phyloP scores from a whole-genome alignment of 2,888 invertebrate species.

The Ecdyonurus torrentis region DNA sequence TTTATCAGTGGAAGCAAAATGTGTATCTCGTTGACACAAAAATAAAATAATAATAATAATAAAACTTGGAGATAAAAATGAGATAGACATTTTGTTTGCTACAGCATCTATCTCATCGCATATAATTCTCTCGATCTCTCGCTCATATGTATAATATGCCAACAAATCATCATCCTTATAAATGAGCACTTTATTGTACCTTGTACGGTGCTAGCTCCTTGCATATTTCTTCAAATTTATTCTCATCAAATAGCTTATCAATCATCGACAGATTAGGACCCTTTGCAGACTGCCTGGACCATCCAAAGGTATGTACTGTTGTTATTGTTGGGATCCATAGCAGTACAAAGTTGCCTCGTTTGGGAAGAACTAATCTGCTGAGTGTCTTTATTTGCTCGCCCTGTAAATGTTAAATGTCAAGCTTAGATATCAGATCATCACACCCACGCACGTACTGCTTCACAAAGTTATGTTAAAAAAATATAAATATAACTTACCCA shows the following conservation, averaged over 20 bases:
- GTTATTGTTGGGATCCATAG: background rate
- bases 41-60: conserved; percentile 6
- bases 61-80: conserved; percentile 7
- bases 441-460: no score
- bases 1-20: no score
- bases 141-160: no score
- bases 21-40: no score
- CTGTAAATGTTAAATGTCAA: background rate
- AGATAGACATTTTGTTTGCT: conserved; percentile 5
- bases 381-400: background rate
- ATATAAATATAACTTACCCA: background rate
- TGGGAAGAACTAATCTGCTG: background rate
- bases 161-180: no score
- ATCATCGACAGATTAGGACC: background rate
- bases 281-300: background rate
- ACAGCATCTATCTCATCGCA: no score
- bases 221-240: conserved; percentile 45
- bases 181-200: no score
- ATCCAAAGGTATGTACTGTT: background rate
- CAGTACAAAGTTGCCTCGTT: background rate
- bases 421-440: no score
- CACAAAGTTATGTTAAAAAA: no score
- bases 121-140: no score
- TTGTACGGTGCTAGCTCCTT: conserved; percentile 37
- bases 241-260: conserved; percentile 46